Evolutionary conservation across 2,888 invertebrate species (phyloP).

Genomic region (Poecilobothrus nobilitatus): DNA sequence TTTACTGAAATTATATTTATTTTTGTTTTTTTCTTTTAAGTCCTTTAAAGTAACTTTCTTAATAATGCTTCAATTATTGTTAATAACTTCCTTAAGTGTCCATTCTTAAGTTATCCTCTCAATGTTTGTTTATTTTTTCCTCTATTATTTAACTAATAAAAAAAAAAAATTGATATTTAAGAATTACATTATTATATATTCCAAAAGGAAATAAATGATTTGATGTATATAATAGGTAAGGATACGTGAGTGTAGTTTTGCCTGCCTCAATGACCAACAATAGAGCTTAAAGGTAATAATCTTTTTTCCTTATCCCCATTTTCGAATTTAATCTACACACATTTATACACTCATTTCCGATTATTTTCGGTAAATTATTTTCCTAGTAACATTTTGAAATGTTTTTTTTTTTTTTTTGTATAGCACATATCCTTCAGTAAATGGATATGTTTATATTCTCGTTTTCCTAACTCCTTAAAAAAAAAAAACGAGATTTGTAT

Average conservation of each 20-base stretch:
- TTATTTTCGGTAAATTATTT: background rate
- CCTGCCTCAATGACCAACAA: background rate
- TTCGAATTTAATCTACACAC: background rate
- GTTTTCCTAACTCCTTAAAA: background rate
- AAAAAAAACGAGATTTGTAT: too few relatives aligned
- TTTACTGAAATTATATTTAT: too few relatives aligned
- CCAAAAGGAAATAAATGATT: too few relatives aligned
- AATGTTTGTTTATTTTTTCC: background rate
- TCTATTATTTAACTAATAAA: background rate
- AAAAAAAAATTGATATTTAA: background rate
- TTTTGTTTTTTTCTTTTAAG: background rate
- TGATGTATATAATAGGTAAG: too few relatives aligned
- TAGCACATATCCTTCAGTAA: too few relatives aligned
- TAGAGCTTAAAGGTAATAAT: background rate
- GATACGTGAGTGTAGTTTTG: background rate
- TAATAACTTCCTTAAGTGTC: background rate
- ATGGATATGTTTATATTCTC: background rate
- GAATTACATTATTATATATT: background rate
- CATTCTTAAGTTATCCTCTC: background rate
- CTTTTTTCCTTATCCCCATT: background rate
- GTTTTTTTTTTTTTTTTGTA: background rate
- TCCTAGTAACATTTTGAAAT: background rate
- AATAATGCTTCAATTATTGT: constrained; percentile 2
- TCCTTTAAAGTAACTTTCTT: background rate
- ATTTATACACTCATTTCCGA: background rate